phyloP scores from a whole-genome alignment of 2,888 invertebrate species.

The Tuta absoluta region DNA sequence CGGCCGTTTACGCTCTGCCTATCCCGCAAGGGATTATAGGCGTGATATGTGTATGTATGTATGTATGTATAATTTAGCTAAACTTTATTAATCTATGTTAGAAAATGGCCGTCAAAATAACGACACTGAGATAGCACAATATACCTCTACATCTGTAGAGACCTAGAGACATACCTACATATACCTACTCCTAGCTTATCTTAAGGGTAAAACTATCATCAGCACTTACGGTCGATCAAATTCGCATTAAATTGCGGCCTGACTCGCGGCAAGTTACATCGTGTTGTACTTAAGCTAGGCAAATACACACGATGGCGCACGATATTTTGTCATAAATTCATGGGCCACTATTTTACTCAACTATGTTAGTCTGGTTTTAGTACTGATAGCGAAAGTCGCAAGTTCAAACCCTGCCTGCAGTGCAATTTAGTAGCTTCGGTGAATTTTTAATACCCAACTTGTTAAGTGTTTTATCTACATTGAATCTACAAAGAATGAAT shows the following conservation, averaged over 20 bases:
- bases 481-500: too few species aligned
- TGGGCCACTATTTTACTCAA: not conserved
- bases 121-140: too few species aligned
- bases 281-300: slow-evolving; percentile 38
- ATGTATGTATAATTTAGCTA: too few species aligned
- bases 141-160: not conserved
- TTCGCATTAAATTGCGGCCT: slow-evolving; percentile 17
- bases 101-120: not conserved
- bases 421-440: too few species aligned
- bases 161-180: not conserved
- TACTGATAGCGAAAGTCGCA: too few species aligned
- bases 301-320: slow-evolving; percentile 17
- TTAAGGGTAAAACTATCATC: slow-evolving; percentile 20
- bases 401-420: too few species aligned
- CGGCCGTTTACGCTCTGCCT: too few species aligned
- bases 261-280: slow-evolving; percentile 8
- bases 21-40: too few species aligned
- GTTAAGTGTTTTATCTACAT: too few species aligned
- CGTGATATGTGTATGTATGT: too few species aligned
- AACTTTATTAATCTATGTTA: not conserved
- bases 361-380: not conserved
- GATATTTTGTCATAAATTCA: not conserved
- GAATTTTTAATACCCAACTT: too few species aligned
- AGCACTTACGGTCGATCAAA: slow-evolving; percentile 29
- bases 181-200: not conserved